A percentile compares a stretch with the other conserved stretches of the same genome.
Conservation (phyloP, 2,888 invertebrate genomes). For the Drosophila meridiana region DNA sequence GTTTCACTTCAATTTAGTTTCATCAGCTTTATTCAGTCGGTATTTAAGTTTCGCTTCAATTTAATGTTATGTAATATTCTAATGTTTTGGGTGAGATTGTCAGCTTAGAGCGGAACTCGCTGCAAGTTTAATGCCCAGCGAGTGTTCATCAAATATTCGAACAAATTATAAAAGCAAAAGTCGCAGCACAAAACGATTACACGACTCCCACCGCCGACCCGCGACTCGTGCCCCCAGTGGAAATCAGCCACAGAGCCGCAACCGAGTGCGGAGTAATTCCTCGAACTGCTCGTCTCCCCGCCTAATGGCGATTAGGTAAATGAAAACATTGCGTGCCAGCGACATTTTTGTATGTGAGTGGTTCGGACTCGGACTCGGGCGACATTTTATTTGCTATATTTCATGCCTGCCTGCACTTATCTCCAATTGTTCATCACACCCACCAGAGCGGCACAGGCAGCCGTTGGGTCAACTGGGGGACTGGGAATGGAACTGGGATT, state of each 20-base stretch:
- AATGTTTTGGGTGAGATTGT: not conserved
- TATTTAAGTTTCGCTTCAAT: not conserved
- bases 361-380: slow-evolving; percentile 3
- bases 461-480: slow-evolving; percentile 5
- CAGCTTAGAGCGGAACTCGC: not conserved
- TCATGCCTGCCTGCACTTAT: slow-evolving; percentile 80
- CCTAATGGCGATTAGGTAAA: slow-evolving; percentile 79
- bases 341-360: slow-evolving; percentile 70
- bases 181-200: slow-evolving; percentile 69
- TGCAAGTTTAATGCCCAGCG: slow-evolving; percentile 16
- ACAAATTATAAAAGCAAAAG: slow-evolving; percentile 62
- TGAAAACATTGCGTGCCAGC: slow-evolving; percentile 79
- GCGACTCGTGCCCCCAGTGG: slow-evolving; percentile 37
- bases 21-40: not conserved
- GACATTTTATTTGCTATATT: slow-evolving; percentile 75
- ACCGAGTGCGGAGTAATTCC: slow-evolving; percentile 34
- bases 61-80: not conserved
- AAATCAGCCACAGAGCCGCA: slow-evolving; percentile 38
- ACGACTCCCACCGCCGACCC: slow-evolving; percentile 29
- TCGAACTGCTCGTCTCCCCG: slow-evolving; percentile 44
- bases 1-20: not conserved
- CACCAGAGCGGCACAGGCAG: slow-evolving; percentile 7
- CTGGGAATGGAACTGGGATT: not conserved
- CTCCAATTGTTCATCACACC: slow-evolving; percentile 74
- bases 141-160: slow-evolving; percentile 60